These are phyloP conservation scores for Leucophora obtusa DNA, from an alignment of 2,888 invertebrate genomes.

Conservation along the genomic window DNA sequence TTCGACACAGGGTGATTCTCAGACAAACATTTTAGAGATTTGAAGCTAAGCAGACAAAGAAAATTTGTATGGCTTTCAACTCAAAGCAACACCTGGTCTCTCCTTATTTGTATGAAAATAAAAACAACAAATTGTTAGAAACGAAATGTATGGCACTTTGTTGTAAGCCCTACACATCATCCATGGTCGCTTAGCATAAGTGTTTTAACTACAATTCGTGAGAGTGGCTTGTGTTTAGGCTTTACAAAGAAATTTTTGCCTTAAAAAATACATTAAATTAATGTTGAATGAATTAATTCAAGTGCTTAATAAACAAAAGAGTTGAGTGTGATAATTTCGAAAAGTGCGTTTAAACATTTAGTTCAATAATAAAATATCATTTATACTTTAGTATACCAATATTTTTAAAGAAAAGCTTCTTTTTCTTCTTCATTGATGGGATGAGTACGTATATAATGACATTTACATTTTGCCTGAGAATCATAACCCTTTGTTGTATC, in stretches of 20 bases:
- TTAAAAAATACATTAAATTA: constrained; percentile 20
- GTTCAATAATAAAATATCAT: not conserved
- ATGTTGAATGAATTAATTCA: not conserved
- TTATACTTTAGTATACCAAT: constrained; percentile 17
- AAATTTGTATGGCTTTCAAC: too few species aligned
- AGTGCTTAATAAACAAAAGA: constrained; percentile 16
- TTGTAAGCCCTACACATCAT: too few species aligned
- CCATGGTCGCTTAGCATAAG: not conserved
- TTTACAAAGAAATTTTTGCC: not conserved
- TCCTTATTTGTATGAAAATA: too few species aligned
- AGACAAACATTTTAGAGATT: constrained; percentile 60
- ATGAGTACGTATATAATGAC: constrained; percentile 58
- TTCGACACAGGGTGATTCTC: constrained; percentile 61
- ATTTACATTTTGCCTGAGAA: constrained; percentile 66
- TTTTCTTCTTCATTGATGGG: constrained; percentile 56
- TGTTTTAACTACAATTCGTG: not conserved
- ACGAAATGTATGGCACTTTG: too few species aligned
- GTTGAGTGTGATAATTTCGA: not conserved
- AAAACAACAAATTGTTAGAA: too few species aligned
- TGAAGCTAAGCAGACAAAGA: not conserved
- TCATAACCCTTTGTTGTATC: constrained; percentile 55
- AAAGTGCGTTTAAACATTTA: not conserved
- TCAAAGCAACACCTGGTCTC: too few species aligned
- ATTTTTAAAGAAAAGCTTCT: constrained; percentile 64
- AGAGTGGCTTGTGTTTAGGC: not conserved